Percentiles rank a stretch among this genome's conserved stretches.
Conservation (phyloP, 1,140 invertebrate species). For the Babylonia areolata region DNA sequence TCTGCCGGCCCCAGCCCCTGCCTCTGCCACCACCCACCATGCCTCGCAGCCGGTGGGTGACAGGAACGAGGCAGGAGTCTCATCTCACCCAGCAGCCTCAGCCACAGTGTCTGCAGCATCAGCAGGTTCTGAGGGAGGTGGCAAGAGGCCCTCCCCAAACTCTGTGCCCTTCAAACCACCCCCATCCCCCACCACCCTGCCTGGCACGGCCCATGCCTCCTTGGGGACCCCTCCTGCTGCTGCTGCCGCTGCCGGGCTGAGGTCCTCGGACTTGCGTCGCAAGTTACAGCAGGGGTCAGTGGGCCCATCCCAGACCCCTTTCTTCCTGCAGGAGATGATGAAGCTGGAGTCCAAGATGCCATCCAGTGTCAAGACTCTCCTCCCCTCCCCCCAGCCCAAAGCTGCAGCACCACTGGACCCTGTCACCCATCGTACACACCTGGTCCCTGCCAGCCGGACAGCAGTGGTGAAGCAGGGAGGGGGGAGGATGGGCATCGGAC, state of each 20-base stretch:
- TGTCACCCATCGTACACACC: background rate
- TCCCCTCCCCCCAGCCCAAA: background rate
- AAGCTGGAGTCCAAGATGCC: conserved; percentile 35
- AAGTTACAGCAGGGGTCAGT: background rate
- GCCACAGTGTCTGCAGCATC: no score
- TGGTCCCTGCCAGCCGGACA: background rate
- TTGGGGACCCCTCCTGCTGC: background rate
- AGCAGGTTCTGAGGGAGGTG: background rate
- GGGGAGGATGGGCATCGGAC: background rate
- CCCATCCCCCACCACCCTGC: background rate
- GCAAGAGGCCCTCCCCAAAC: no score
- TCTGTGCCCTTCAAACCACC: background rate
- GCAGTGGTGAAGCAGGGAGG: background rate
- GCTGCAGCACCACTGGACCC: background rate
- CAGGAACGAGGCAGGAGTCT: no score
- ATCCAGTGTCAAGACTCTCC: conserved; percentile 10
- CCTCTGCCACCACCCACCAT: no score
- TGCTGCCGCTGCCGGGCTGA: background rate
- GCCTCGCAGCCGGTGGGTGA: no score
- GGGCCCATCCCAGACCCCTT: background rate
- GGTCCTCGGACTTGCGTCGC: no score
- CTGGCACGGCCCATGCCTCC: background rate
- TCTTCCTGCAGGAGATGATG: conserved; percentile 27
- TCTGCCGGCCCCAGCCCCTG: no score
- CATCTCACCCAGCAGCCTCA: no score